These are phyloP conservation scores for Gobio gobio DNA, from an alignment of 2,113 vertebrate species.

Conservation along the genomic window DNA sequence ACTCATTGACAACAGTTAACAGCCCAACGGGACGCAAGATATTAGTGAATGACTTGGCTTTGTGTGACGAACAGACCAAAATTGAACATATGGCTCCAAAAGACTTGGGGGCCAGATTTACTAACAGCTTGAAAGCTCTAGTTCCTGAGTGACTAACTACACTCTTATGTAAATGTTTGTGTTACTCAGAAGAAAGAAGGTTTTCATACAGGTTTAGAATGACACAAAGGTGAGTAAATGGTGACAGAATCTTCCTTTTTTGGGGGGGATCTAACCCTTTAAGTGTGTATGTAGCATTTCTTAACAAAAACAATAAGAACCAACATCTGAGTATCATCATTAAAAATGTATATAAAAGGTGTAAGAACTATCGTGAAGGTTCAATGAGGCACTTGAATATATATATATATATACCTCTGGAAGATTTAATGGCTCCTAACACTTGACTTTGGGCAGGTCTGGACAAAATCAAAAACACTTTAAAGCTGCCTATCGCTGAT, in stretches of 20 bases:
- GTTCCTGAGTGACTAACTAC: neutral
- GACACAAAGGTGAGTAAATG: neutral
- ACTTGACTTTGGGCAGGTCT: slow-evolving; percentile 28
- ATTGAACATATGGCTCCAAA: too few relatives aligned
- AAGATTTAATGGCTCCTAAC: slow-evolving; percentile 4
- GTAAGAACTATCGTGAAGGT: neutral
- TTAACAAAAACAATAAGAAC: neutral
- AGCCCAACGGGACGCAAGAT: neutral
- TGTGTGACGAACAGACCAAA: too few relatives aligned
- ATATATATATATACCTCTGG: slow-evolving; percentile 1
- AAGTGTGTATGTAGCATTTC: neutral
- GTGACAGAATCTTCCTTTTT: neutral
- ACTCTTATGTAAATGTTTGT: neutral
- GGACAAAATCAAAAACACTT: slow-evolving; percentile 16
- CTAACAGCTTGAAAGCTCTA: neutral
- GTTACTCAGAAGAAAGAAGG: neutral
- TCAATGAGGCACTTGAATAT: slow-evolving; percentile 21
- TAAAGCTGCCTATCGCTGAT: slow-evolving; percentile 42
- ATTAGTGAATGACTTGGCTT: neutral
- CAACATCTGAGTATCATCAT: slow-evolving; percentile 15
- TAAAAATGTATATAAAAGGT: neutral
- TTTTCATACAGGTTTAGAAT: neutral
- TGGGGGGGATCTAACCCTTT: neutral
- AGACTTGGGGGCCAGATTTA: too few relatives aligned
- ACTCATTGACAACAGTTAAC: neutral